These are phyloP conservation scores for Philopedon plagiatum DNA, from an alignment of 2,888 invertebrate genomes.

Conservation along the genomic window DNA sequence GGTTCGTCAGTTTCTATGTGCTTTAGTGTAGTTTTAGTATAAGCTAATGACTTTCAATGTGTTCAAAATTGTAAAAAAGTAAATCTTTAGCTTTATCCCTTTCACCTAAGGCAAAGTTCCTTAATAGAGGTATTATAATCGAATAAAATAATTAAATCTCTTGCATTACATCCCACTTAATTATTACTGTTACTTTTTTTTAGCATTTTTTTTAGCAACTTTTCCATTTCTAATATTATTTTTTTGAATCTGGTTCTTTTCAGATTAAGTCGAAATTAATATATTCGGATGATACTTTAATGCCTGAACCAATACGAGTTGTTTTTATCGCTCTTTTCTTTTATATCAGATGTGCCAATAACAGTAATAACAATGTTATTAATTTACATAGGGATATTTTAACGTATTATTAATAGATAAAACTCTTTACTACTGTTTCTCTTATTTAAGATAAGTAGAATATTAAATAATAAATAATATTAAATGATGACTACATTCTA, in stretches of 20 bases:
- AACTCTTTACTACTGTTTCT: conserved; percentile 40
- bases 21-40: too few species aligned
- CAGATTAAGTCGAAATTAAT: conserved; percentile 20
- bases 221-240: not conserved
- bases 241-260: not conserved
- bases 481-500: conserved; percentile 1
- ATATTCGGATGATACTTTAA: conserved; percentile 23
- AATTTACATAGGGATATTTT: conserved; percentile 40
- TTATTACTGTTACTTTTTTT: too few species aligned
- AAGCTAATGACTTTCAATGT: too few species aligned
- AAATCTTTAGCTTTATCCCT: too few species aligned
- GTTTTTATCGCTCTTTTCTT: conserved; percentile 17
- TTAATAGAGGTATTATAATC: too few species aligned
- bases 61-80: too few species aligned
- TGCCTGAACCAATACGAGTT: conserved; percentile 22
- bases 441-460: conserved; percentile 37
- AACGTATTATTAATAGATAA: conserved; percentile 37
- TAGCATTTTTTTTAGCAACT: too few species aligned
- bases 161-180: too few species aligned
- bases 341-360: conserved; percentile 21
- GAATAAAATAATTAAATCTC: too few species aligned
- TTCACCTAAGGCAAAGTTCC: too few species aligned
- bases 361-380: conserved; percentile 30
- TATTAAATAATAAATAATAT: conserved; percentile 18
- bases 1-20: too few species aligned